phyloP scores from a whole-genome alignment of 30 jellyfish, hydroid and myxozoan species.

The Pelagia noctiluca region DNA sequence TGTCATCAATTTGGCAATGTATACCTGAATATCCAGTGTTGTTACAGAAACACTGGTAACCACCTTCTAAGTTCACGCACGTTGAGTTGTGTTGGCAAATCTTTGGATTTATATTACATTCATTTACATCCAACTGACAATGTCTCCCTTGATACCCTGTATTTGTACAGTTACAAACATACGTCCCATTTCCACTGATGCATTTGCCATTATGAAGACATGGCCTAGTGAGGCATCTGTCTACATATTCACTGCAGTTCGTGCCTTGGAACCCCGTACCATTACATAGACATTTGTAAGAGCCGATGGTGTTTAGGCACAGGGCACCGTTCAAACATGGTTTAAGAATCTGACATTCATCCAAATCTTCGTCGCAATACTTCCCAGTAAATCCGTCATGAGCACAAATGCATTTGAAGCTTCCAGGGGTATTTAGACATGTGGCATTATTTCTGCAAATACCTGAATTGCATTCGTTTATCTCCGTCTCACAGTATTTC shows the following conservation, averaged over 20 bases:
- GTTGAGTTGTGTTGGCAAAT: constrained; percentile 46
- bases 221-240: constrained; percentile 47
- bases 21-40: constrained; percentile 59
- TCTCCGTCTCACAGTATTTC: constrained; percentile 45
- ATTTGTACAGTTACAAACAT: constrained; percentile 40
- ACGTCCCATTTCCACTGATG: constrained; percentile 18
- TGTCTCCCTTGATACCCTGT: constrained; percentile 50
- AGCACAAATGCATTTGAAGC: neutral
- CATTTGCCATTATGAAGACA: constrained; percentile 57
- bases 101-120: constrained; percentile 4
- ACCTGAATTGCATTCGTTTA: constrained; percentile 52
- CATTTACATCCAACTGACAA: constrained; percentile 38
- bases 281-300: constrained; percentile 47
- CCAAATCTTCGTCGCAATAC: neutral
- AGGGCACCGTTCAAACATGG: constrained; percentile 70
- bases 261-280: constrained; percentile 49
- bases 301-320: constrained; percentile 61
- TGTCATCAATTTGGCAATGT: constrained; percentile 24
- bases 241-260: constrained; percentile 22
- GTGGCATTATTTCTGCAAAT: constrained; percentile 44
- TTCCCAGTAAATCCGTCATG: constrained; percentile 9
- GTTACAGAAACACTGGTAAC: constrained; percentile 41
- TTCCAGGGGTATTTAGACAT: constrained; percentile 58
- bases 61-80: constrained; percentile 46
- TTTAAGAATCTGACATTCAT: constrained; percentile 27